phyloP scores from a whole-genome alignment of 2,888 invertebrate species.

The Netelia fuscicornis region DNA sequence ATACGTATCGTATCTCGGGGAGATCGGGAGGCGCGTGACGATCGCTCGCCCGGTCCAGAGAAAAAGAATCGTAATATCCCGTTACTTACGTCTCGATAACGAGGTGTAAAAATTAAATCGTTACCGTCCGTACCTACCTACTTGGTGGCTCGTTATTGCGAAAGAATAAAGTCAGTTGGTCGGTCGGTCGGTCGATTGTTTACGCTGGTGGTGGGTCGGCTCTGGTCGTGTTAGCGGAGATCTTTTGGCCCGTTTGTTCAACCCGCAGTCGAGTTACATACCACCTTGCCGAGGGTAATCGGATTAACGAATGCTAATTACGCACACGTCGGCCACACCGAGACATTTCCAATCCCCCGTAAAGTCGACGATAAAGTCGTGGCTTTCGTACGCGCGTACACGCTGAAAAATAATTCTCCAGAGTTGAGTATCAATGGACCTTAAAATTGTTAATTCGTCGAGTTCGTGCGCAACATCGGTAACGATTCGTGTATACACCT shows the following conservation, averaged over 20 bases:
- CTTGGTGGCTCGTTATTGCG: constrained; percentile 45
- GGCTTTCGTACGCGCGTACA: too few species aligned
- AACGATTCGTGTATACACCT: too few species aligned
- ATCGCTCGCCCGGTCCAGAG: constrained; percentile 23
- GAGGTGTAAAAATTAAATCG: constrained; percentile 58
- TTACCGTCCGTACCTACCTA: constrained; percentile 9
- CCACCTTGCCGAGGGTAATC: constrained; percentile 38
- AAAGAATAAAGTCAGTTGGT: constrained; percentile 41
- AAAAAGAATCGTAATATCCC: constrained; percentile 24
- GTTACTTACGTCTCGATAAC: constrained; percentile 56
- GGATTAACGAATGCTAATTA: constrained; percentile 58
- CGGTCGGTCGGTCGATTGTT: not conserved
- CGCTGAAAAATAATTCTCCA: too few species aligned
- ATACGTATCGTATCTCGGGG: constrained; percentile 60
- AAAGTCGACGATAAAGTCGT: not conserved
- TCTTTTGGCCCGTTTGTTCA: constrained; percentile 9
- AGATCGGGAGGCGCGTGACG: constrained; percentile 22
- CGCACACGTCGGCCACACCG: constrained; percentile 32
- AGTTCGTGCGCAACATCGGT: constrained; percentile 26
- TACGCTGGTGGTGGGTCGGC: too few species aligned
- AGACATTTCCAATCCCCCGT: not conserved
- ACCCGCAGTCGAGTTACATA: not conserved
- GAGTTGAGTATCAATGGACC: constrained; percentile 44
- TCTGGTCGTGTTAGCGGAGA: not conserved
- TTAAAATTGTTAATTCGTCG: constrained; percentile 60